Conservation (phyloP, 2,888 invertebrate genomes). For the Napeogenes inachia region DNA sequence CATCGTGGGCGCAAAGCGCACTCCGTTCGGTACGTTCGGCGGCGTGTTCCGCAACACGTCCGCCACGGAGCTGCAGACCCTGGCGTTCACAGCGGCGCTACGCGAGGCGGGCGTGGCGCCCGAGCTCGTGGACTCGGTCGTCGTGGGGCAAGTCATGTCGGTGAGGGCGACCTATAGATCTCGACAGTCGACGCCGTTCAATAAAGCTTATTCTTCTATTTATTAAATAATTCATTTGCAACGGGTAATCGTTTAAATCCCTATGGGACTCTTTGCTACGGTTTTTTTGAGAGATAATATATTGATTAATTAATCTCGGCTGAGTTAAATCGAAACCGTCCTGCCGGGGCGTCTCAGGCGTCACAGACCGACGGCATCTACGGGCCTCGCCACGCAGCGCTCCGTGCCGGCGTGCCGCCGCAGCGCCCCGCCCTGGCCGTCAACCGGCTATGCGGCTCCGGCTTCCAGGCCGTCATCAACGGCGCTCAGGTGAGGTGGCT, state of each 20-base stretch:
- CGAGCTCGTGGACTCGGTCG: slow-evolving; percentile 90
- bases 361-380: slow-evolving; percentile 90
- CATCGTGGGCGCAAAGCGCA: slow-evolving; percentile 96
- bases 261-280: no score
- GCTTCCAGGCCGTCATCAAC: slow-evolving; percentile 96
- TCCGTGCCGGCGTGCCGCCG: slow-evolving; percentile 90
- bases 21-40: slow-evolving; percentile 97
- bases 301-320: no score
- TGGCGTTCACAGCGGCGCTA: slow-evolving; percentile 88
- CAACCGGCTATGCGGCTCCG: slow-evolving; percentile 97
- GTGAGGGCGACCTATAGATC: slow-evolving; percentile 70
- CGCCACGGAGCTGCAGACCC: slow-evolving; percentile 87
- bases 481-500: slow-evolving; percentile 84
- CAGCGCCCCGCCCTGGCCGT: slow-evolving; percentile 91
- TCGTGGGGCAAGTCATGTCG: slow-evolving; percentile 92
- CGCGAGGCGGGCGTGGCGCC: slow-evolving; percentile 88
- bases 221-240: not conserved
- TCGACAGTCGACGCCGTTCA: no score
- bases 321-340: no score
- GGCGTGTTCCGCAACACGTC: slow-evolving; percentile 86
- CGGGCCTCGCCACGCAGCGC: slow-evolving; percentile 90
- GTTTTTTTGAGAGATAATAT: no score
- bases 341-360: slow-evolving; percentile 59
- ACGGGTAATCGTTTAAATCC: not conserved
- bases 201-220: no score